A percentile compares a stretch with the other conserved stretches of the same genome.
Evolutionary conservation across 2,113 vertebrate species (phyloP).

Genomic region (Aphyosemion australe): DNA sequence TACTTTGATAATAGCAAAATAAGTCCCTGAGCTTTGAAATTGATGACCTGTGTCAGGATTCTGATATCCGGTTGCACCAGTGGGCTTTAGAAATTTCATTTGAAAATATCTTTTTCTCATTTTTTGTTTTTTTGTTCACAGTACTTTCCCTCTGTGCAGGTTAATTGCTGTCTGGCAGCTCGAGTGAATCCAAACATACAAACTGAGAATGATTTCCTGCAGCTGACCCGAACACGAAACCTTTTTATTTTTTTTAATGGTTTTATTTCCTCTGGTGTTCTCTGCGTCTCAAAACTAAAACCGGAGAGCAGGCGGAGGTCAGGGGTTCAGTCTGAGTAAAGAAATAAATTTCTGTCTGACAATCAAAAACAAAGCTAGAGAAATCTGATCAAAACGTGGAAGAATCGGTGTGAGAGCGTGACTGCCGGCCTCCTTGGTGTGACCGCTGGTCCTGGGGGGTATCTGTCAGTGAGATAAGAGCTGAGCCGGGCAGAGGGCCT

Average conservation of each 20-base stretch:
- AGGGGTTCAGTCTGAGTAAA: neutral
- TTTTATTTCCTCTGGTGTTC: conserved; percentile 1
- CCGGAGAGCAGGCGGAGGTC: neutral
- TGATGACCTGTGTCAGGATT: no score
- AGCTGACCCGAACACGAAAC: conserved; percentile 14
- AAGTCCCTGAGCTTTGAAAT: no score
- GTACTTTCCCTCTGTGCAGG: no score
- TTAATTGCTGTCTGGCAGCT: no score
- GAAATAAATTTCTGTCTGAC: neutral
- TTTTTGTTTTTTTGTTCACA: no score
- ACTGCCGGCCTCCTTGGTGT: conserved; percentile 5
- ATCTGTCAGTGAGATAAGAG: conserved; percentile 67
- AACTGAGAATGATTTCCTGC: conserved; percentile 9
- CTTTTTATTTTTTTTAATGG: neutral
- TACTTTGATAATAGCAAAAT: no score
- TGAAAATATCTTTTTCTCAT: no score
- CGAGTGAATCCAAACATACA: neutral
- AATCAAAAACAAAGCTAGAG: conserved; percentile 29
- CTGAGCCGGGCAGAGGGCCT: conserved; percentile 23
- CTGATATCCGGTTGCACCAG: no score
- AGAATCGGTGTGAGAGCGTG: conserved; percentile 7
- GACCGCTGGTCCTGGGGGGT: neutral
- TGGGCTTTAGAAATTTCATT: no score
- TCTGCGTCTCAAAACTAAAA: neutral
- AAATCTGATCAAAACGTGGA: conserved; percentile 30